A percentile compares a stretch with the other conserved stretches of the same genome.
These are phyloP conservation scores for Noctua janthina DNA, from an alignment of 2,888 invertebrate genomes.

Conservation along the genomic window DNA sequence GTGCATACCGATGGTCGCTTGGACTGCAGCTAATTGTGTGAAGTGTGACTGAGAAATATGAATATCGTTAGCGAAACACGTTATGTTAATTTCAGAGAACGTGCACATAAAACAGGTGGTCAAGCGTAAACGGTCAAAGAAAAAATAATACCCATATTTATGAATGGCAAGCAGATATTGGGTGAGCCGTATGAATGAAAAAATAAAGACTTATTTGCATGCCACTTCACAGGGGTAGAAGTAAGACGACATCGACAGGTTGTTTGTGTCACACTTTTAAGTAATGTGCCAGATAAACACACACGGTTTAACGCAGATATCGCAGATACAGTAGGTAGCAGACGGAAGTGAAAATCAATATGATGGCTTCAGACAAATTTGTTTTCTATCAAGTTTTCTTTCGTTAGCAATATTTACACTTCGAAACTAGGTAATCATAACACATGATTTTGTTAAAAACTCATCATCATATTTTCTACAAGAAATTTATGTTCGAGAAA, in stretches of 20 bases:
- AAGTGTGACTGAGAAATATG: constrained; percentile 59
- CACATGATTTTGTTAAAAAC: constrained; percentile 51
- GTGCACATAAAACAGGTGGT: constrained; percentile 67
- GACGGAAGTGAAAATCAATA: constrained; percentile 67
- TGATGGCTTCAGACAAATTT: constrained; percentile 63
- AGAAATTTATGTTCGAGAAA: constrained; percentile 44
- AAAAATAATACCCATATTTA: constrained; percentile 69
- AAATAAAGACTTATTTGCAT: constrained; percentile 68
- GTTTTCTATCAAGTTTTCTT: constrained; percentile 54
- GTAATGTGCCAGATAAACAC: constrained; percentile 58
- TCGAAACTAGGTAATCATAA: constrained; percentile 65
- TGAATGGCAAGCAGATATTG: constrained; percentile 70
- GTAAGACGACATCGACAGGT: constrained; percentile 53
- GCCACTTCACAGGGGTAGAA: constrained; percentile 57
- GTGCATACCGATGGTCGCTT: constrained; percentile 41
- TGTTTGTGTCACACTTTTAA: constrained; percentile 59
- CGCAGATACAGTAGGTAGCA: constrained; percentile 55
- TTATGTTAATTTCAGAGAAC: constrained; percentile 67
- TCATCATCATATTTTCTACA: constrained; percentile 45
- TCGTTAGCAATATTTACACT: constrained; percentile 54
- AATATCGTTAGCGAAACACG: constrained; percentile 62
- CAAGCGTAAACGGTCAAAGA: constrained; percentile 57
- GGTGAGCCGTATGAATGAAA: constrained; percentile 66
- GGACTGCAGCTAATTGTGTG: constrained; percentile 59
- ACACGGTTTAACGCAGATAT: constrained; percentile 59